These are phyloP conservation scores for Aphidius ervi DNA, from an alignment of 1,140 invertebrate genomes.

Conservation along the genomic window DNA sequence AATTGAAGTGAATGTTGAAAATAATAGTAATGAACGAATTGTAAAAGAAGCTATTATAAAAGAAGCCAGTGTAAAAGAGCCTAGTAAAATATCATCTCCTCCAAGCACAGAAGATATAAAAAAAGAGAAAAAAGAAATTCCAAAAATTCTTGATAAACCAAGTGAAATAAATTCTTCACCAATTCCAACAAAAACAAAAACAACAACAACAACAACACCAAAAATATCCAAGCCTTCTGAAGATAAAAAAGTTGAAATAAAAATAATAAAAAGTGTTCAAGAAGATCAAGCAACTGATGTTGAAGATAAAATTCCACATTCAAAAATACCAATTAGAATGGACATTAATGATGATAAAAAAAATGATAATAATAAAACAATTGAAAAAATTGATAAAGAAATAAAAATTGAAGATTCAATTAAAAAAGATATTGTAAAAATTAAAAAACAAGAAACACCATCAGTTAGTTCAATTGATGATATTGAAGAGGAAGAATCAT, in stretches of 20 bases:
- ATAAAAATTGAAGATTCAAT: slow-evolving; percentile 24
- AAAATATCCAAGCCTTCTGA: too few species aligned
- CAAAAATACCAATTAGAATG: too few species aligned
- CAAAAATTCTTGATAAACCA: too few species aligned
- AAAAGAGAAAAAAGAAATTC: too few species aligned
- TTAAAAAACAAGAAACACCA: slow-evolving; percentile 47
- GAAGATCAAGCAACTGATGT: slow-evolving; percentile 2
- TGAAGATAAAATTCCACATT: not conserved
- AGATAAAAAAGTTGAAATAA: not conserved
- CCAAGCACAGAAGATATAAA: too few species aligned
- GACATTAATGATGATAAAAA: slow-evolving; percentile 16
- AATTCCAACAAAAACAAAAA: too few species aligned
- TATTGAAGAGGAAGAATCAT: slow-evolving; percentile 44
- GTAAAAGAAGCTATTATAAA: too few species aligned
- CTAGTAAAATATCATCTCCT: too few species aligned
- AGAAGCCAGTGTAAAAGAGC: too few species aligned
- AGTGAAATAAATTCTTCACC: too few species aligned
- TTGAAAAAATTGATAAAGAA: slow-evolving; percentile 12
- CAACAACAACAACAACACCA: too few species aligned
- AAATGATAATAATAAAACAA: slow-evolving; percentile 5
- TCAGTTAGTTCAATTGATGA: slow-evolving; percentile 35
- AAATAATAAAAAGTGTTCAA: not conserved
- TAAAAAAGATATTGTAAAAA: slow-evolving; percentile 29
- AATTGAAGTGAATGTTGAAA: not conserved
- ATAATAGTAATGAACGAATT: slow-evolving; percentile 13